Evolutionary conservation across 2,888 invertebrate genomes (phyloP).

Genomic region (Cotesia congregata): DNA sequence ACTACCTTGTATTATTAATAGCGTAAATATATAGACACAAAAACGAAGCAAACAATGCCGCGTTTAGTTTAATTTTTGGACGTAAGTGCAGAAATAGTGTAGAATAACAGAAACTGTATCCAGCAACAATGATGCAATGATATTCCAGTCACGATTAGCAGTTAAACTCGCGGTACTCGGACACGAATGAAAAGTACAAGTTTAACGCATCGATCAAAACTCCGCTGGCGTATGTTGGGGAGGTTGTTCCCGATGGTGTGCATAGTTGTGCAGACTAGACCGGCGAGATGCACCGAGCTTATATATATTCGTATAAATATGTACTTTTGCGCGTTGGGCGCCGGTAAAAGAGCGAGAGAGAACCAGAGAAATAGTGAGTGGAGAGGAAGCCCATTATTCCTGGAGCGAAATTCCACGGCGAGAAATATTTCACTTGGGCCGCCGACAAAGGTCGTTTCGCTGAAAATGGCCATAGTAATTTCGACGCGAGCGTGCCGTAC

Average conservation of each 20-base stretch:
- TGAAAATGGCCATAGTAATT: slow-evolving; percentile 36
- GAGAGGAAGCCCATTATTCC: slow-evolving; percentile 44
- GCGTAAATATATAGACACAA: neutral
- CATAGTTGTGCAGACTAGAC: neutral
- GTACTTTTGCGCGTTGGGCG: slow-evolving; percentile 34
- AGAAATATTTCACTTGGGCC: slow-evolving; percentile 47
- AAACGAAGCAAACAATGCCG: too few relatives aligned
- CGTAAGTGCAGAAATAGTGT: too few relatives aligned
- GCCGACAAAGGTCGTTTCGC: slow-evolving; percentile 47
- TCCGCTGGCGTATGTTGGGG: slow-evolving; percentile 12
- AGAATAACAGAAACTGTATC: neutral
- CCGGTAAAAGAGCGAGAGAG: slow-evolving; percentile 20
- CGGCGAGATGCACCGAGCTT: slow-evolving; percentile 17
- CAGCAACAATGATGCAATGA: slow-evolving; percentile 24
- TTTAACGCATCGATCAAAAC: slow-evolving; percentile 36
- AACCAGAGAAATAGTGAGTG: neutral
- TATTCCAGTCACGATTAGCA: slow-evolving; percentile 27
- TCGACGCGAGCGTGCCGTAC: slow-evolving; percentile 27
- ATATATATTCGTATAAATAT: slow-evolving; percentile 46
- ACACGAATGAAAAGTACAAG: slow-evolving; percentile 36
- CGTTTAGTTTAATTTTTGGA: too few relatives aligned
- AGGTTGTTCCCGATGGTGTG: neutral
- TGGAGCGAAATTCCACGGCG: slow-evolving; percentile 45
- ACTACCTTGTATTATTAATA: neutral
- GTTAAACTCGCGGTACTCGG: neutral